phyloP scores from a whole-genome alignment of 2,888 invertebrate species.

The Lasiommata megera region DNA sequence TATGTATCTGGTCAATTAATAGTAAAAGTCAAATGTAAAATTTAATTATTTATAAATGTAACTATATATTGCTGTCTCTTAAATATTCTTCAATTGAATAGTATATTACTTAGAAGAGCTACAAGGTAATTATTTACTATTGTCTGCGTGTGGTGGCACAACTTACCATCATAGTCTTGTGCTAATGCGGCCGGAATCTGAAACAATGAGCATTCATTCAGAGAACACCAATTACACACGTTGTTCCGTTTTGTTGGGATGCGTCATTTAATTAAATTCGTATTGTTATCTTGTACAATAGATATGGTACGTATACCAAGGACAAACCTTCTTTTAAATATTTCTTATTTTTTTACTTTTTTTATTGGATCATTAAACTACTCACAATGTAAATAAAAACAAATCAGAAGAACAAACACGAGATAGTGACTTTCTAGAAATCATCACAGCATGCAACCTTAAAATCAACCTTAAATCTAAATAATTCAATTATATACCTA shows the following conservation, averaged over 20 bases:
- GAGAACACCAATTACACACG: conserved; percentile 58
- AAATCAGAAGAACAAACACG: no score
- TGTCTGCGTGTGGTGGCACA: neutral
- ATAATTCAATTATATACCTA: no score
- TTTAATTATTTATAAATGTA: no score
- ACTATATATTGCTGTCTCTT: no score
- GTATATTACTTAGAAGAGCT: neutral
- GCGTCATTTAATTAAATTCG: conserved; percentile 8
- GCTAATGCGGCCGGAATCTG: conserved; percentile 65
- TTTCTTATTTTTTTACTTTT: no score
- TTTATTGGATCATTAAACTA: no score
- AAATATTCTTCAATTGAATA: neutral
- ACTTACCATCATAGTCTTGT: conserved; percentile 80
- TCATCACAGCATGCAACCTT: no score
- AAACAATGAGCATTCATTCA: conserved; percentile 70
- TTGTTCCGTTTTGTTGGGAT: conserved; percentile 37
- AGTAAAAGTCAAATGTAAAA: no score
- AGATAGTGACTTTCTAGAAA: no score
- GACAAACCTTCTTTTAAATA: neutral
- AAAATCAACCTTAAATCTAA: no score
- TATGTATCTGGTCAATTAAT: no score
- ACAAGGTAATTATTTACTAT: neutral
- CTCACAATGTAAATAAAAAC: no score
- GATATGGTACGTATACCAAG: neutral
- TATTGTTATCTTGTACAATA: conserved; percentile 8